Evolutionary conservation across 37 sponge, comb jelly and placozoan genomes (phyloP), one percentile per base, ranked within the genome.

Genomic region (Oopsacas minuta): DNA sequence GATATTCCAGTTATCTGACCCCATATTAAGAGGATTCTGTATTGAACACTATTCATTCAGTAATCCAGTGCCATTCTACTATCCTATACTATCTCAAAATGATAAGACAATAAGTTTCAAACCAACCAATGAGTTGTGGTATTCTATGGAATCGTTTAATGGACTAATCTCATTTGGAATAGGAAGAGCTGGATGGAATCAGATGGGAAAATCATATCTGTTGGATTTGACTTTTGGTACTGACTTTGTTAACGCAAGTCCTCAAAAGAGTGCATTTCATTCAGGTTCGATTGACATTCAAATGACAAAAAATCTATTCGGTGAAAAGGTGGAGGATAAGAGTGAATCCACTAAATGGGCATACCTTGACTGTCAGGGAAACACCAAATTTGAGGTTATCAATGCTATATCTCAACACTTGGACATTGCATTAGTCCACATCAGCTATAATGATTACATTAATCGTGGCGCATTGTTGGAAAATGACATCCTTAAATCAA

Each of bases 41-140:
- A 61, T 61, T 61, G 75, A 61, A n/a, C 75, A 61, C 22, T 61
- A 61, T 12, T 61, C 75, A 10, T 61, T 61, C 30, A 61, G 75
- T 61, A 61, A 61, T 61, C 22, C 75, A 61, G 75, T 61, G 3
- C 75, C 75, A 61, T 25, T 61, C 22, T 61, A 61, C 30, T 61
- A 61, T 12, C 75, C 75, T 3, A 20, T 25, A 61, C 75, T 61
- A 3, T 20, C 75, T 61, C 28, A 25, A 61, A 61, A 61, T 20
- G 5, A n/a, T 3, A 61, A 61, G 22, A 15, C 8, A 25, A 61
- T 32, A 3, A n/a, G 28, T 32, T 61, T 61, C 28, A 3, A 3
- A 12, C 3, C 28, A 7, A 32, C 32, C 30, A 61, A 61, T 32
- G 75, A 61, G 30, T 12, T 61, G 22, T 61, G 75, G 75, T 61